Evolutionary conservation across 2,113 vertebrate species (phyloP), one percentile per base, ranked within the genome.

Genomic region (Tachuris rubrigastra): DNA sequence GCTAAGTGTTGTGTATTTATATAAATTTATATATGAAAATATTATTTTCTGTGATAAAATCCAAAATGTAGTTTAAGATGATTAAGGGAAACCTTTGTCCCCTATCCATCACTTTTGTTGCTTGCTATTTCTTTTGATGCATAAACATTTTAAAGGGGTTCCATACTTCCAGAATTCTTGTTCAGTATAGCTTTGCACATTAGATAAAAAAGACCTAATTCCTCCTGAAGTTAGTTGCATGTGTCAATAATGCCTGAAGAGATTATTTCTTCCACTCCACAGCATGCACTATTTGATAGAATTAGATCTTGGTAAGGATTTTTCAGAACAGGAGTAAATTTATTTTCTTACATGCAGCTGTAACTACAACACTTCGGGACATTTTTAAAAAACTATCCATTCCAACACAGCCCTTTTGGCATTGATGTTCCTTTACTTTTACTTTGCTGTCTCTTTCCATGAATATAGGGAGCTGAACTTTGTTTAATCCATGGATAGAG

Each of bases 381-480:
- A n/a, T 86, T 86, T 86, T 86, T 86, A 20, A 8, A 79, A 89
- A 89, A 75, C 10, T 8, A 1, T 81, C 73, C 62, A 77, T 96
- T 92, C 83, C 68, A 87, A 30, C 50, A 52, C 46, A 69, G 74
- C 44, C 53, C 22, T 37, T 10, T 59, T 95, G 84, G 74, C 78
- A 71, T 18, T 90, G 46, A 67, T 96, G 56, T 81, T 93, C 62
- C 83, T 89, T 92, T 91, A 59, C 41, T 86, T 76, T 78, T 86
- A 47, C 74, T 95, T 75, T 95, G 50, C 77, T 96, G 62, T 77
- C 65, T 94, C 39, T 66, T 96, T 72, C 67, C 66, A 17, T 93
- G 89, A 83, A 59, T 91, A 85, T 10, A 56, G 44, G n/a, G 58
- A 76, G 53, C 79, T 85, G 62, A 87, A 89, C 77, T 93, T 80